These are phyloP conservation scores for Tenualosa ilisha DNA, from an alignment of 2,797 vertebrate species.

Conservation along the genomic window DNA sequence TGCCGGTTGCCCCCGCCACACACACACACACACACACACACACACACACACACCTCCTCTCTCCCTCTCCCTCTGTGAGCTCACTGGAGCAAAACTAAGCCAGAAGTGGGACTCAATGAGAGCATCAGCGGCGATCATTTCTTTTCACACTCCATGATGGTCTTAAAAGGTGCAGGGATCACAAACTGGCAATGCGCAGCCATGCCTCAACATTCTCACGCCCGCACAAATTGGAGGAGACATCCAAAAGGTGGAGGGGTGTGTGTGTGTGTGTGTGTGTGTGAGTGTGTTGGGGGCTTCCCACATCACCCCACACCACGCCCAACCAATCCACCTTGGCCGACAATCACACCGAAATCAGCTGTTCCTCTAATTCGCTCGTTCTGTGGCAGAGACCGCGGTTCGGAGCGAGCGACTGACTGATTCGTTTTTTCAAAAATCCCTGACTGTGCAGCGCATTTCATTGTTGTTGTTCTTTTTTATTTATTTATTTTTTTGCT, in stretches of 20 bases:
- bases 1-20: too few relatives aligned
- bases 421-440: neutral
- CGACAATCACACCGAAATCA: neutral
- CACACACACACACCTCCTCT: constrained; percentile 29
- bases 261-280: too few relatives aligned
- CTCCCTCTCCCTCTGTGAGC: constrained; percentile 66
- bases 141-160: constrained; percentile 84
- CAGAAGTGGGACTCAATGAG: constrained; percentile 78
- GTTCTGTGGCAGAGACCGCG: neutral
- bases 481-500: neutral
- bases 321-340: too few relatives aligned
- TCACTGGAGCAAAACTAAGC: constrained; percentile 83
- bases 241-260: neutral
- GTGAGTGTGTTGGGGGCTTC: neutral
- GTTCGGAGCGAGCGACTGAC: neutral
- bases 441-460: neutral
- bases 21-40: constrained; percentile 11
- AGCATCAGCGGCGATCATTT: constrained; percentile 81
- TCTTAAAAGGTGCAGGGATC: constrained; percentile 83
- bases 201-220: constrained; percentile 35
- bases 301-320: neutral
- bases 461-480: neutral
- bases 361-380: neutral
- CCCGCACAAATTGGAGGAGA: constrained; percentile 26
- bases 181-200: constrained; percentile 60